Evolutionary conservation across 2,797 vertebrate species (phyloP), one percentile per base, ranked within the genome.

Genomic region (Pelochelys cantorii): DNA sequence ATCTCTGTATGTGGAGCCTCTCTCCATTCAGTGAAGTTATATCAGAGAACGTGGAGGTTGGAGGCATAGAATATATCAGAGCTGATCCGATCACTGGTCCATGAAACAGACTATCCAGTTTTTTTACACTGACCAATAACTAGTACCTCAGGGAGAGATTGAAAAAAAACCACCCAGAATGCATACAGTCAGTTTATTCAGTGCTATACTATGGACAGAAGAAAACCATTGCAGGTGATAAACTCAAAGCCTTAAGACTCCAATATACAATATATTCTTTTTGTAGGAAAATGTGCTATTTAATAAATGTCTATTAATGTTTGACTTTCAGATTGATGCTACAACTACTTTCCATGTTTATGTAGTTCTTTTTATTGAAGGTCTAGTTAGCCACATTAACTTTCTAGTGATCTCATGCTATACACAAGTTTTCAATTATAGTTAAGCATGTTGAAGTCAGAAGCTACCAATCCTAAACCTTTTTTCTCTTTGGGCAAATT

Each of bases 81-180:
- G 53, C 27, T 92, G 31, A 86, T 78, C 92, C 55, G 17, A 85
- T 82, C 93, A 68, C 74, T 88, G 59, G 80, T 77, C 84, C 31
- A 88, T 54, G 20, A 23, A 87, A 81, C 81, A 90, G 17, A 81
- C 84, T 92, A 89, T 84, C 2, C n/a, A 80, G 15, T 48, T 84
- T 91, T 42, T 37, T 85, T 84, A 92, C 12, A 77, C 10, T 74
- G n/a, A 59, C 62, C 74, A 56, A 5, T 65, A 53, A 2, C 79
- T 91, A n/a, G 14, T 81, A 22, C 5, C 78, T 3, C 8, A 65
- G 59, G 78, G 57, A 48, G 13, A 9, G 1, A 31, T 5, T 27
- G 78, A 52, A 52, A 80, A 52, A 80, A 85, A 89, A 83, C 80
- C 89, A 2, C 12, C 27, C 82, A 37, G 15, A 88, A 22, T 82